These are phyloP conservation scores for Seira musarum DNA, from an alignment of 2,888 invertebrate genomes.

Conservation along the genomic window DNA sequence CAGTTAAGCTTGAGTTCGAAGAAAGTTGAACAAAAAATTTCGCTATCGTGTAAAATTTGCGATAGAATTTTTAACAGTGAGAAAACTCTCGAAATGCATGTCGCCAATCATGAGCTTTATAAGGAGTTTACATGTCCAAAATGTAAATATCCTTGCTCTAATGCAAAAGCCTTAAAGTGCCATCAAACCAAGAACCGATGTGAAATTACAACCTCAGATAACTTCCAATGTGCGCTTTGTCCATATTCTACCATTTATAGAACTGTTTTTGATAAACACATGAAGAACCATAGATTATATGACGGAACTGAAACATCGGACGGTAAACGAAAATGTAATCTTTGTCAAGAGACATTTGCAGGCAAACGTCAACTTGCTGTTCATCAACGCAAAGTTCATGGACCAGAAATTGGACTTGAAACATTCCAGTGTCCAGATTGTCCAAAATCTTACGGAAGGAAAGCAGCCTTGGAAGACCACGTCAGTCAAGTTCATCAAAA, in stretches of 20 bases:
- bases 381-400: slow-evolving; percentile 2
- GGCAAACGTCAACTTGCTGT: not conserved
- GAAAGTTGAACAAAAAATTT: no score
- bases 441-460: not conserved
- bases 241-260: no score
- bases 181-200: no score
- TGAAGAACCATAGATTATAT: slow-evolving; percentile 4
- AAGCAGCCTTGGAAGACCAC: not conserved
- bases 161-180: no score
- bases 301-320: slow-evolving; percentile 13
- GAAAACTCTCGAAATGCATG: no score
- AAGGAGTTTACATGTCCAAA: not conserved
- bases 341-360: not conserved
- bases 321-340: slow-evolving; percentile 16
- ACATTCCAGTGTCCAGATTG: not conserved
- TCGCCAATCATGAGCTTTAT: no score
- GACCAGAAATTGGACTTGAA: not conserved
- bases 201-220: no score
- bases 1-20: no score
- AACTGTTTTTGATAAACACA: no score
- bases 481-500: not conserved
- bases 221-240: no score
- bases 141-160: not conserved
- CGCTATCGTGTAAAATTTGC: not conserved
- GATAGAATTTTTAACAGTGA: not conserved